Evolutionary conservation across 2,797 vertebrate genomes (phyloP), one percentile per base, ranked within the genome.

Genomic region (Anomalospiza imberbis): DNA sequence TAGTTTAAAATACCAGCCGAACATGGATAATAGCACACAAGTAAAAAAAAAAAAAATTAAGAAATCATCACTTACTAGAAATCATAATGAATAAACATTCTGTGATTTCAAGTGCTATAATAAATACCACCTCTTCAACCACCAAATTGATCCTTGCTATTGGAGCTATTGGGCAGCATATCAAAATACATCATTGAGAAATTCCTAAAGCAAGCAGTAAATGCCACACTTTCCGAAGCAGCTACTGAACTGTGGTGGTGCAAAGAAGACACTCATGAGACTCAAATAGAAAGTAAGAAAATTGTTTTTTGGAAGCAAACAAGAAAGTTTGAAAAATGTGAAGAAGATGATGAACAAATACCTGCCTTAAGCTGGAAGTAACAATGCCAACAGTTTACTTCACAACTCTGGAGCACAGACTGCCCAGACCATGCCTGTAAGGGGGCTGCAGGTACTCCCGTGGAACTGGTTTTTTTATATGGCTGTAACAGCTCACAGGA

Each of bases 231-330:
- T 77, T 72, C 50, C 1, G 0, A 63, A 87, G 42, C n/a, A 53
- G 38, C 42, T 78, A 61, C 31, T 0, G 0, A 80, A 26, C 29
- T 16, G 10, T 10, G 19, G 21, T 13, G 38, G 36, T 47, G 15
- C 38, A 50, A 42, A 78, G 26, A 84, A 2, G 44, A 58, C 26
- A 38, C 8, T 28, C 6, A 79, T 12, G 7, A 51, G 18, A 51
- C 7, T 45, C 12, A 19, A 22, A 36, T 12, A 70, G 61, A 79
- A 88, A 66, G 68, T 12, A 77, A n/a, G 13, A 70, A 19, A 25
- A 67, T 54, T 17, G 44, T 22, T 47, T 57, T 13, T 85, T 80
- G 78, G 82, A 92, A 94, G 26, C 12, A 85, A 85, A 67, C 17
- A 51, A 26, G 25, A 62, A 77, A 65, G 12, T 55, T 10, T 36